Base-by-base conservation (phyloP, 2,797 vertebrate species). In the Pipistrellus kuhlii region DNA sequence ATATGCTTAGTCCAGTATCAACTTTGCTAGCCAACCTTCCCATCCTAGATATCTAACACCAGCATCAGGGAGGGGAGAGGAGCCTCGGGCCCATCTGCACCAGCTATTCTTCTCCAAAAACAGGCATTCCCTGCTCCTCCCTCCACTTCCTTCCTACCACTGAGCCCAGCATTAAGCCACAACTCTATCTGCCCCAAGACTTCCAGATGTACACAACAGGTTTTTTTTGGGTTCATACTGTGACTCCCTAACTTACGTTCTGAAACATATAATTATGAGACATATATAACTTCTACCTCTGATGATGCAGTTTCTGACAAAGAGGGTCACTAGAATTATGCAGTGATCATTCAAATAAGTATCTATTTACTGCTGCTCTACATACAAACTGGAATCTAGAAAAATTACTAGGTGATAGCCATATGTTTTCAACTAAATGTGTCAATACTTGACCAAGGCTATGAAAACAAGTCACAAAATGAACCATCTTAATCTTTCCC, bases 381-480 rank as follows among this genome's bases (percentile, higher is more conserved):
- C 64, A 94, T 5, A 38, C 38, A 38, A 94, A 77, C n/a, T 51
- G 13, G 51, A 68, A 83, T 89, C 51, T 78, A 77, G 71, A 94
- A 86, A 95, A 91, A 83, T 83, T 75, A 91, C 71, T 38, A 86
- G 14, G 57, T 68, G 62, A 85, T 55, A 82, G 66, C 6, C 38
- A 17, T 72, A 35, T 85, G 66, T 90, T 82, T 95, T 92, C 59
- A 91, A 92, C 38, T 80, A 88, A 35, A 88, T 73, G 62, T 23
- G 85, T 21, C 32, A 78, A 71, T 64, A 84, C 20, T 18, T 32
- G 69, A 90, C 48, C 69, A 90, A 93, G 87, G 48, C 48, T 41
- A 92, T 84, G 59, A 82, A 91, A 94, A 87, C 21, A 86, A 93
- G 87, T 53, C 51, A 90, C 21, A 87, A 92, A 91, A 84, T 80